Conservation (phyloP, 2,113 vertebrate species). For the Lepus americanus region DNA sequence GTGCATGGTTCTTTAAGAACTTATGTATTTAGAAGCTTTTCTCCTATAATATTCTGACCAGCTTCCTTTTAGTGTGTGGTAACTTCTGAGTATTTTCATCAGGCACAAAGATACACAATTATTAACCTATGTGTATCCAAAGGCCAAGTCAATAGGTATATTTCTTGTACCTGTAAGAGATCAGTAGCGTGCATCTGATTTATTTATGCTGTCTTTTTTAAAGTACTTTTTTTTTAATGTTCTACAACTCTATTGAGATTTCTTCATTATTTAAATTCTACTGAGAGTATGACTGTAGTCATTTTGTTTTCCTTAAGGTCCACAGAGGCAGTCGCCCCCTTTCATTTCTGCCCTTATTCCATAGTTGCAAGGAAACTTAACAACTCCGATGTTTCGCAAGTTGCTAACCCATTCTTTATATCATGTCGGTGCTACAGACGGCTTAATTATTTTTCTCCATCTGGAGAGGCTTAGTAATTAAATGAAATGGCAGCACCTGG, state of each 20-base stretch:
- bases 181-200: conserved; percentile 6
- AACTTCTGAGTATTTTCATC: conserved; percentile 41
- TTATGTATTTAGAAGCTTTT: neutral
- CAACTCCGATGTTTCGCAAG: conserved; percentile 52
- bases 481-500: conserved; percentile 82
- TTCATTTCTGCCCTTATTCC: conserved; percentile 55
- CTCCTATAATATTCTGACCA: neutral
- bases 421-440: conserved; percentile 63
- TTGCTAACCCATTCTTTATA: conserved; percentile 75
- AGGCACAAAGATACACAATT: conserved; percentile 26
- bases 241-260: neutral
- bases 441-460: conserved; percentile 84
- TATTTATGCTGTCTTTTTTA: conserved; percentile 13
- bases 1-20: neutral
- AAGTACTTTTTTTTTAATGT: neutral
- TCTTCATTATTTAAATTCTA: conserved; percentile 15
- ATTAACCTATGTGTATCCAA: neutral
- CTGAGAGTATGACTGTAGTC: neutral
- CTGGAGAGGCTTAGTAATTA: conserved; percentile 82
- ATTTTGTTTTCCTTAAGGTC: neutral
- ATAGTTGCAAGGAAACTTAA: conserved; percentile 55
- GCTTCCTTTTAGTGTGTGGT: neutral
- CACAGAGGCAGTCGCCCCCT: neutral
- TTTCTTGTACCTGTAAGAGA: conserved; percentile 35
- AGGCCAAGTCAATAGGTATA: neutral